phyloP scores from a whole-genome alignment of 2,797 vertebrate species.

The Microhierax caerulescens region DNA sequence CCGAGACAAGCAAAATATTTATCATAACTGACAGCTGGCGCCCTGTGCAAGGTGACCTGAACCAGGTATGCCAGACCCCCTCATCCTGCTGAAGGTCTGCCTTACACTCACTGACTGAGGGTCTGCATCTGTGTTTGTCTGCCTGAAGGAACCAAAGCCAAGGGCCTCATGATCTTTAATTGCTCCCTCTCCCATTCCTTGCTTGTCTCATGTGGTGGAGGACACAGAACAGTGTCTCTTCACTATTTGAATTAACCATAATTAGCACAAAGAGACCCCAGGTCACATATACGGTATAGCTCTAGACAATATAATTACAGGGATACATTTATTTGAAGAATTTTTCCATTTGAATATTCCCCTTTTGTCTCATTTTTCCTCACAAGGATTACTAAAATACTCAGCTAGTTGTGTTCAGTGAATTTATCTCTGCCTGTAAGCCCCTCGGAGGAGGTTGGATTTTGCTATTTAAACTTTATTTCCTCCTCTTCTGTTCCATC shows the following conservation, averaged over 20 bases:
- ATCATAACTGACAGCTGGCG: not conserved
- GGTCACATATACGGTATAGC: not conserved
- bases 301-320: not conserved
- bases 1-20: not conserved
- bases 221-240: not conserved
- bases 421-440: not conserved
- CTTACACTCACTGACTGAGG: not conserved
- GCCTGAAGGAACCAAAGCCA: not conserved
- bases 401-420: not conserved
- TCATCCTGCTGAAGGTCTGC: not conserved
- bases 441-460: not conserved
- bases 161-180: not conserved
- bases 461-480: not conserved
- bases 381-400: not conserved
- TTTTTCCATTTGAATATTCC: not conserved
- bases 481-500: not conserved
- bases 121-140: not conserved
- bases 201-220: not conserved
- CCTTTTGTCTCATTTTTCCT: not conserved
- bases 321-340: not conserved
- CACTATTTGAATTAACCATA: not conserved
- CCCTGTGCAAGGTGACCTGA: not conserved
- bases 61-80: not conserved
- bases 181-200: not conserved
- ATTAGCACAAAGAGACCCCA: not conserved